Evolutionary conservation across 2,113 vertebrate genomes (phyloP), one percentile per base, ranked within the genome.

Genomic region (Antechinus flavipes): DNA sequence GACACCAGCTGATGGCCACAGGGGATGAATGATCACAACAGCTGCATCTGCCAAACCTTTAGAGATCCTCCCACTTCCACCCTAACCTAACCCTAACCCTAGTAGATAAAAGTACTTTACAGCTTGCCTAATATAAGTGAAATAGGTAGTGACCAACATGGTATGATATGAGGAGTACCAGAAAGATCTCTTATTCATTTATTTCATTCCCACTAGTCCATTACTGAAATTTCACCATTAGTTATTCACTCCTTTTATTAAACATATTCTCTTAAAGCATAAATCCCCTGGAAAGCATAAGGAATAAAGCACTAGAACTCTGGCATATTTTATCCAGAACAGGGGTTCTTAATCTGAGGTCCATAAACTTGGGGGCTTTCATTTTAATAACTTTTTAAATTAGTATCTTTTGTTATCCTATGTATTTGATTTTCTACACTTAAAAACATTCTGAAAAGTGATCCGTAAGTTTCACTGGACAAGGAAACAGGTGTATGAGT

Each of bases 1-100:
- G 56, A 92, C 30, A 50, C 89, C 56, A 92, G 89, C 42, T 52
- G 24, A 22, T 76, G 93, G 26, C 56, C 91, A 55, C 25, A 96
- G 55, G 92, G 52, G 30, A 52, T 58, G 61, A 58, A 2, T n/a
- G 27, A 93, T 61, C n/a, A 93, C n/a, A 93, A 90, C 90, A 14
- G 1, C 52, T 84, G 22, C 10, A 61, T 8, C 49, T 56, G 4
- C 42, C 91, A 76, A n/a, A 76, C 35, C 10, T n/a, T n/a, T 76
- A 76, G 35, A 76, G 61, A 35, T 30, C n/a, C 68, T 84, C 68
- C 68, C n/a, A 42, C 84, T 93, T 42, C 90, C 58, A 84, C 22
- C 5, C 53, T 84, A 58, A 92, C 30, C 27, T 19, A 35, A 54
- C 93, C 46, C 49, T 61, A 84, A 84, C 49, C 7, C 19, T 14